Percentiles rank a stretch among this genome's conserved stretches.
Conservation (phyloP, 2,888 invertebrate genomes). For the Drosophila quasianomalipes region DNA sequence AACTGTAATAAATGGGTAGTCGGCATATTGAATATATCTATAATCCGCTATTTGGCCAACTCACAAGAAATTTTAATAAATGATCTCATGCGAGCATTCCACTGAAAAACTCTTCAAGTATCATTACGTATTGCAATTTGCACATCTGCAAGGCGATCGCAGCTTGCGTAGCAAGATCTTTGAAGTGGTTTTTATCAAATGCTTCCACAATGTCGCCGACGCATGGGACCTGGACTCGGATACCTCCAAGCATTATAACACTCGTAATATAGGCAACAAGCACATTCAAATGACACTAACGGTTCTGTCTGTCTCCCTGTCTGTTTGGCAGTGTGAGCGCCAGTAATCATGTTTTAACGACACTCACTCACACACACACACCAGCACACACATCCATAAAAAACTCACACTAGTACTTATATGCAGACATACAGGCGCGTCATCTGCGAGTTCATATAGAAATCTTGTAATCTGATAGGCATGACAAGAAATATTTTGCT, state of each 20-base stretch:
- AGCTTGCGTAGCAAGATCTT: conserved; percentile 37
- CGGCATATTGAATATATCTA: conserved; percentile 8
- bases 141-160: conserved; percentile 39
- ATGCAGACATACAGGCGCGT: conserved; percentile 60
- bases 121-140: conserved; percentile 41
- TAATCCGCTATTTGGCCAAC: conserved; percentile 4
- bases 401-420: conserved; percentile 34
- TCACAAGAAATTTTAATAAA: conserved; percentile 8
- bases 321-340: conserved; percentile 56
- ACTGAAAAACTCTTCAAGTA: conserved; percentile 16
- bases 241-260: conserved; percentile 50
- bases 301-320: conserved; percentile 67
- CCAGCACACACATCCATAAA: not conserved
- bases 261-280: conserved; percentile 54
- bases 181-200: conserved; percentile 57
- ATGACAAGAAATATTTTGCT: conserved; percentile 81
- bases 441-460: conserved; percentile 75
- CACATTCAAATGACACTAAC: conserved; percentile 80
- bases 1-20: conserved; percentile 15
- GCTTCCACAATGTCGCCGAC: conserved; percentile 32
- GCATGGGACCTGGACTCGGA: conserved; percentile 23
- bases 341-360: conserved; percentile 79
- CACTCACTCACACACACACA: conserved; percentile 53
- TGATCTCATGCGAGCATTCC: not conserved
- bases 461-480: conserved; percentile 81